These are phyloP conservation scores for Sesamia nonagrioides DNA, from an alignment of 1,140 invertebrate genomes.

Conservation along the genomic window DNA sequence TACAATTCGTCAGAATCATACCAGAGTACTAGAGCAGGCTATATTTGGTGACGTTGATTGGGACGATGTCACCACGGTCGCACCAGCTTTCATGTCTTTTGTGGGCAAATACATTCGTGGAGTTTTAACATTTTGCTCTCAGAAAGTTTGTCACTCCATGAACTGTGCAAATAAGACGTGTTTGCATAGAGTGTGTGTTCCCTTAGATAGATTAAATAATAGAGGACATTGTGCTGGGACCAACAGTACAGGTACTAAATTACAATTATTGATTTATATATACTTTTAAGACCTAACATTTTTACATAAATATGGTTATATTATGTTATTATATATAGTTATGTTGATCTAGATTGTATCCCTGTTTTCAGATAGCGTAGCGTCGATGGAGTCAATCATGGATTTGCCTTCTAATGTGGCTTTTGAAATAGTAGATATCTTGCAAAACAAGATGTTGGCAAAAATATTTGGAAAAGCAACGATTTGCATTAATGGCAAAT, in stretches of 20 bases:
- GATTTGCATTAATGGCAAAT: slow-evolving; percentile 77
- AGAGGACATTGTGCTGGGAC: slow-evolving; percentile 76
- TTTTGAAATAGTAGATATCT: slow-evolving; percentile 77
- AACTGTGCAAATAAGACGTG: slow-evolving; percentile 77
- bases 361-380: slow-evolving; percentile 70
- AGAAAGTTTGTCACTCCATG: slow-evolving; percentile 77
- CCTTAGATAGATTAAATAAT: slow-evolving; percentile 72
- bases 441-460: slow-evolving; percentile 77
- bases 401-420: slow-evolving; percentile 77
- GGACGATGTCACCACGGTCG: slow-evolving; percentile 76
- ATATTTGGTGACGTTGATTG: slow-evolving; percentile 80
- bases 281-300: too few relatives aligned
- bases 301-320: too few relatives aligned
- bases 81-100: slow-evolving; percentile 75
- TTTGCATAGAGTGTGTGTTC: slow-evolving; percentile 73
- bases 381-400: slow-evolving; percentile 74
- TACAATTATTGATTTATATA: too few relatives aligned
- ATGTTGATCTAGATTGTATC: too few relatives aligned
- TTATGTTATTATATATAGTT: too few relatives aligned
- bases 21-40: slow-evolving; percentile 68
- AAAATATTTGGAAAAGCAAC: slow-evolving; percentile 79
- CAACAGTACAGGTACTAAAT: slow-evolving; percentile 69
- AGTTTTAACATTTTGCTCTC: slow-evolving; percentile 79
- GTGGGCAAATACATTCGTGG: slow-evolving; percentile 80
- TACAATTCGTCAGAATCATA: slow-evolving; percentile 67